Evolutionary conservation across 2,113 vertebrate species (phyloP).

Genomic region (Albula goreensis): DNA sequence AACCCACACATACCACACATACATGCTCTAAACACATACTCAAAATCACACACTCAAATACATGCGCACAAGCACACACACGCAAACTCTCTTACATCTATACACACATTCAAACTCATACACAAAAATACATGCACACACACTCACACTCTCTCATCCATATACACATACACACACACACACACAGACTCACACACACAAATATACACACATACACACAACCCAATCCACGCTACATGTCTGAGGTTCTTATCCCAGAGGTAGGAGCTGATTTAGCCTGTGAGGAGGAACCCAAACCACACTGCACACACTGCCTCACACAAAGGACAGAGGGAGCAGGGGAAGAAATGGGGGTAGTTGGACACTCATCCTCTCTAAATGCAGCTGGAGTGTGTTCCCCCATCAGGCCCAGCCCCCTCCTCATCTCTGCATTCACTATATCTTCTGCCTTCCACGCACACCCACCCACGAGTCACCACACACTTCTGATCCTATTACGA

Average conservation of each 20-base stretch:
- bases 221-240: not conserved
- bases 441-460: not conserved
- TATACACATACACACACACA: not conserved
- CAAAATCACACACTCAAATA: too few species aligned
- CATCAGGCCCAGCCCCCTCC: slow-evolving; percentile 7
- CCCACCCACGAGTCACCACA: not conserved
- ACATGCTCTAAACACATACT: too few species aligned
- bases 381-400: not conserved
- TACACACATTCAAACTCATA: not conserved
- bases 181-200: not conserved
- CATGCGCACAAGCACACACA: not conserved
- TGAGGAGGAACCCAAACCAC: not conserved
- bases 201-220: slow-evolving; percentile 6
- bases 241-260: not conserved
- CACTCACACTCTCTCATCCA: not conserved
- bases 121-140: not conserved
- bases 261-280: not conserved
- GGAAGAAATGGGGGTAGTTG: slow-evolving; percentile 19
- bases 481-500: not conserved
- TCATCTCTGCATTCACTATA: not conserved
- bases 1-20: too few species aligned
- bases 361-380: slow-evolving; percentile 12
- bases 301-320: not conserved
- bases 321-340: not conserved
- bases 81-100: not conserved